A percentile compares a stretch with the other conserved stretches of the same genome.
phyloP scores from a whole-genome alignment of 1,140 invertebrate species.

The Aphis craccivora region DNA sequence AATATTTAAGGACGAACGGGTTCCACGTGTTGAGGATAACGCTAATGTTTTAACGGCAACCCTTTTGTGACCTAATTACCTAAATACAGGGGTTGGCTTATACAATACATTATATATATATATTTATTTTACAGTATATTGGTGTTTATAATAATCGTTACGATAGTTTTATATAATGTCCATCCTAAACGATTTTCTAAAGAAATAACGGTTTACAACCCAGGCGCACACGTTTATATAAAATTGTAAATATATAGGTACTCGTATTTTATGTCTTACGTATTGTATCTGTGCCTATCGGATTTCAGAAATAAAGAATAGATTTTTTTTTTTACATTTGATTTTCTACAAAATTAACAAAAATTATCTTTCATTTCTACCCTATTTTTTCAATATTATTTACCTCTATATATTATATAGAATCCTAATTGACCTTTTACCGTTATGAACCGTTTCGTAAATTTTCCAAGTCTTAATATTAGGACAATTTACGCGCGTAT shows the following conservation, averaged over 20 bases:
- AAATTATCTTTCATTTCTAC: background rate
- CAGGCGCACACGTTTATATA: background rate
- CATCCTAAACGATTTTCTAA: background rate
- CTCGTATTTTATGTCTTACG: background rate
- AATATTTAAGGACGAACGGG: background rate
- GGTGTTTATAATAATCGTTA: background rate
- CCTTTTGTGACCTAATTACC: constrained; percentile 41
- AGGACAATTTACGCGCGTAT: no score
- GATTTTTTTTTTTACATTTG: background rate
- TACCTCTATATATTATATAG: background rate
- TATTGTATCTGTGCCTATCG: background rate
- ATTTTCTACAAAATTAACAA: background rate
- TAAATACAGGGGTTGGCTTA: constrained; percentile 20
- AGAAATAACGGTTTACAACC: background rate
- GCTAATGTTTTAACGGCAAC: background rate
- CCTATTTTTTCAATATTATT: background rate
- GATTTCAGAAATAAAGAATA: background rate
- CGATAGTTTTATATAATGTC: background rate
- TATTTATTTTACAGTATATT: background rate
- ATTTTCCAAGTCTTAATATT: background rate
- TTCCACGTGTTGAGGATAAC: background rate
- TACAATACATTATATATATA: background rate
- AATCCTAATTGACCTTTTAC: background rate
- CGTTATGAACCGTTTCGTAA: background rate
- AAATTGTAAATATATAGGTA: background rate